These are phyloP conservation scores for Labeo catla DNA, from an alignment of 2,113 vertebrate genomes.

Conservation along the genomic window DNA sequence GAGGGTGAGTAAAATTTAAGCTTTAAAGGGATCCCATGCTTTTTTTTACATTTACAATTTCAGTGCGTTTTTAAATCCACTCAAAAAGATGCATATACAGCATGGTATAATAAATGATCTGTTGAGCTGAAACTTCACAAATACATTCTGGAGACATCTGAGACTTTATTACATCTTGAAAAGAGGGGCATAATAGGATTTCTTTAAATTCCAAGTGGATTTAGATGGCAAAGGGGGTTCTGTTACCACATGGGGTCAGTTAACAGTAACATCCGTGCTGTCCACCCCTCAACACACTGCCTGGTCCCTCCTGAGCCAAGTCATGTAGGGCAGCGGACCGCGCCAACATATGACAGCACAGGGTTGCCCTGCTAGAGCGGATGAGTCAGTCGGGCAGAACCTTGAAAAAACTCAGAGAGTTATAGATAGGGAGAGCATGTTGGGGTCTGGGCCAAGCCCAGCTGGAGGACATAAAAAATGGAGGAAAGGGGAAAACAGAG, in stretches of 20 bases:
- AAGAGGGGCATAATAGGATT: background rate
- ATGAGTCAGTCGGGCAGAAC: constrained; percentile 69
- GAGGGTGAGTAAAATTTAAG: too few relatives aligned
- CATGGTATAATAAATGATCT: too few relatives aligned
- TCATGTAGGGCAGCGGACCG: constrained; percentile 52
- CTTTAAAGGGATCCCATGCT: too few relatives aligned
- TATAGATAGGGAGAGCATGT: constrained; percentile 18
- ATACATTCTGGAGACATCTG: background rate
- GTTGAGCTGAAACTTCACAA: background rate
- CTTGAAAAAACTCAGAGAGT: constrained; percentile 36
- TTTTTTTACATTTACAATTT: too few relatives aligned
- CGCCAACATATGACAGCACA: constrained; percentile 59
- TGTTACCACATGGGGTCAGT: constrained; percentile 12
- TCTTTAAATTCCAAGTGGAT: background rate
- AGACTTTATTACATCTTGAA: background rate
- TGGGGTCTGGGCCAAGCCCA: constrained; percentile 5
- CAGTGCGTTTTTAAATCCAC: too few relatives aligned
- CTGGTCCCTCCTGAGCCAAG: constrained; percentile 47
- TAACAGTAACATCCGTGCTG: constrained; percentile 13
- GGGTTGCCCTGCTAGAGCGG: constrained; percentile 63
- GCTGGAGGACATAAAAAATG: background rate
- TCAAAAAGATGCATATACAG: too few relatives aligned
- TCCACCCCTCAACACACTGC: constrained; percentile 12
- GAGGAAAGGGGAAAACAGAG: background rate
- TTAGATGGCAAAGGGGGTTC: background rate